A percentile compares a stretch with the other conserved stretches of the same genome.
Evolutionary conservation across 2,797 vertebrate genomes (phyloP).

Genomic region (Microctenopoma lineatum): DNA sequence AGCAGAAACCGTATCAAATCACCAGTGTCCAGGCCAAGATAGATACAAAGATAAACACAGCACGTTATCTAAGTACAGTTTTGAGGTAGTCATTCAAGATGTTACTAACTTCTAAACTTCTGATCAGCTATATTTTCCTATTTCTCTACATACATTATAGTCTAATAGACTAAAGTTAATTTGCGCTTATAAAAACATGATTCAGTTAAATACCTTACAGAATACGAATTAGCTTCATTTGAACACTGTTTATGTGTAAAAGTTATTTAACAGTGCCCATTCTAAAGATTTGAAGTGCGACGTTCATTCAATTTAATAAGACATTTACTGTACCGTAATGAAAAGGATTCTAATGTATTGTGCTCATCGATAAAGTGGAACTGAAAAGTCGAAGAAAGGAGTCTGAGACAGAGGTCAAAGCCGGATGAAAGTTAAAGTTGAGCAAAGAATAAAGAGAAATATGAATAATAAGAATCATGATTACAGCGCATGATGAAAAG

Average conservation of each 20-base stretch:
- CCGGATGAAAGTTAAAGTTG: slow-evolving; percentile 11
- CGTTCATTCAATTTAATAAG: neutral
- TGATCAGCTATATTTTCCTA: neutral
- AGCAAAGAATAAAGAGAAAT: slow-evolving; percentile 9
- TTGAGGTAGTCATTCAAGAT: too few relatives aligned
- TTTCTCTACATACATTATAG: neutral
- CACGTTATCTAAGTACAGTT: neutral
- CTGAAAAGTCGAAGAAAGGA: slow-evolving; percentile 28
- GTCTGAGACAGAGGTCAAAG: slow-evolving; percentile 23
- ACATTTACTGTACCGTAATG: slow-evolving; percentile 11
- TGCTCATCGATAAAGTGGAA: neutral
- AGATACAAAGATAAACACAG: slow-evolving; percentile 3
- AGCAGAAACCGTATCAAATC: slow-evolving; percentile 41
- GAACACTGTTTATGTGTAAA: neutral
- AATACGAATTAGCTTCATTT: neutral
- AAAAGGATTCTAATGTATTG: neutral
- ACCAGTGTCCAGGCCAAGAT: slow-evolving; percentile 27
- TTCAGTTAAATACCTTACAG: neutral
- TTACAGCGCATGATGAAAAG: slow-evolving; percentile 71
- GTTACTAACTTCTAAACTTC: too few relatives aligned
- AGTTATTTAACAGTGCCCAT: neutral
- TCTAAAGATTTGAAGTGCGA: slow-evolving; percentile 14
- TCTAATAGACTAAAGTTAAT: too few relatives aligned
- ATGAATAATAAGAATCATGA: slow-evolving; percentile 18
- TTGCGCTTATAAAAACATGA: neutral